Evolutionary conservation across 2,113 vertebrate species (phyloP).

Genomic region (Bettongia penicillata): DNA sequence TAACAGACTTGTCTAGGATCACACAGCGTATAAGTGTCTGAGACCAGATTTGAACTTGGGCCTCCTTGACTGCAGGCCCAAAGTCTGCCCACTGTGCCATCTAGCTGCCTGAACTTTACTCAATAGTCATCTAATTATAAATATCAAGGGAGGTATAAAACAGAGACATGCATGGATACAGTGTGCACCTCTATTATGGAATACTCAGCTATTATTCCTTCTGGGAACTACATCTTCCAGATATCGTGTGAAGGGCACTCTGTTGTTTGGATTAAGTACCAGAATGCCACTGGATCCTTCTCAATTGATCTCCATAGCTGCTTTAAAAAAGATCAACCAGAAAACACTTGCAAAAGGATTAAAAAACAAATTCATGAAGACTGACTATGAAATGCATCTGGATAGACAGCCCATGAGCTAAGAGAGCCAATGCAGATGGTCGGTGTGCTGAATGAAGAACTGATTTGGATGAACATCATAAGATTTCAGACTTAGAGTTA

Average conservation of each 20-base stretch:
- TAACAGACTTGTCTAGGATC: neutral
- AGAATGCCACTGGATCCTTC: neutral
- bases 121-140: neutral
- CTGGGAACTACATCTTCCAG: neutral
- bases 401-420: neutral
- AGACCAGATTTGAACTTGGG: neutral
- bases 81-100: neutral
- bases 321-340: neutral
- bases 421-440: neutral
- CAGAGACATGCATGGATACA: neutral
- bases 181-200: neutral
- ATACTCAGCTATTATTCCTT: neutral
- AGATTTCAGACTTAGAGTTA: neutral
- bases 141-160: neutral
- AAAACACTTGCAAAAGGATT: neutral
- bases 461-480: neutral
- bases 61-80: neutral
- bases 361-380: neutral
- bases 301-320: neutral
- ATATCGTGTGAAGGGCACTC: neutral
- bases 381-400: neutral
- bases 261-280: neutral
- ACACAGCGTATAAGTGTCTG: neutral
- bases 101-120: neutral
- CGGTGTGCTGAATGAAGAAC: neutral